phyloP scores from a whole-genome alignment of 2,888 invertebrate genomes.

The Cheilosia urbana region DNA sequence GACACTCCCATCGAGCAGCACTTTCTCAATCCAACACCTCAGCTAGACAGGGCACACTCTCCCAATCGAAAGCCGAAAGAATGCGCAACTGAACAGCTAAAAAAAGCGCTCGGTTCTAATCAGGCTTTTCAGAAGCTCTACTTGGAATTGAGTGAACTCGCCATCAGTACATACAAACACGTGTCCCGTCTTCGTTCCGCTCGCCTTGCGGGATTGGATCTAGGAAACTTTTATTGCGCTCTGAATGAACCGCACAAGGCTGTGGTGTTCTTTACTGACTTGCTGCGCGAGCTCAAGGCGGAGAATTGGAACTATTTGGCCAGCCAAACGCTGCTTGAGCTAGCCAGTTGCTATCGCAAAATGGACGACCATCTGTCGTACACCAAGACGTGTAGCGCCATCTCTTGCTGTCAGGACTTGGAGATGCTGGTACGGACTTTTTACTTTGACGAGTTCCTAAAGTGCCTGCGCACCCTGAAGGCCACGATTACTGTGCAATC shows the following conservation, averaged over 20 bases:
- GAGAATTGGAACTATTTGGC: constrained; percentile 95
- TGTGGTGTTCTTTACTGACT: constrained; percentile 93
- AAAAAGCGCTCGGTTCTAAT: constrained; percentile 95
- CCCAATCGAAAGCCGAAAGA: constrained; percentile 84
- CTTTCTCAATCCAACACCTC: constrained; percentile 81
- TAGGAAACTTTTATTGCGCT: constrained; percentile 95
- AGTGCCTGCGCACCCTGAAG: constrained; percentile 85
- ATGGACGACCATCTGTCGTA: constrained; percentile 90
- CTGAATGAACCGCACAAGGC: constrained; percentile 94
- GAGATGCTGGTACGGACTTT: constrained; percentile 90
- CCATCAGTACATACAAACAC: constrained; percentile 98
- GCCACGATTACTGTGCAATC: constrained; percentile 80
- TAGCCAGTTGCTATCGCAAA: constrained; percentile 93
- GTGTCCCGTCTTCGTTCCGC: constrained; percentile 93
- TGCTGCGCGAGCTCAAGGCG: constrained; percentile 92
- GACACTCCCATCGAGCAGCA: constrained; percentile 86
- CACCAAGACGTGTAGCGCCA: constrained; percentile 90
- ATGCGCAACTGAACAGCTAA: constrained; percentile 90
- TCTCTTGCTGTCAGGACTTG: constrained; percentile 90
- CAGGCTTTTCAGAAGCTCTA: constrained; percentile 95
- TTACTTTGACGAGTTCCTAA: constrained; percentile 93
- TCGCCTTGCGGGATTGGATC: constrained; percentile 93
- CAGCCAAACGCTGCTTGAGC: constrained; percentile 91
- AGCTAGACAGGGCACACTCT: constrained; percentile 83
- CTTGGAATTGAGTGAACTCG: constrained; percentile 95